Percentiles rank a stretch among this genome's conserved stretches.
Conservation (phyloP, 2,888 invertebrate genomes). For the Agrochola lychnidis region DNA sequence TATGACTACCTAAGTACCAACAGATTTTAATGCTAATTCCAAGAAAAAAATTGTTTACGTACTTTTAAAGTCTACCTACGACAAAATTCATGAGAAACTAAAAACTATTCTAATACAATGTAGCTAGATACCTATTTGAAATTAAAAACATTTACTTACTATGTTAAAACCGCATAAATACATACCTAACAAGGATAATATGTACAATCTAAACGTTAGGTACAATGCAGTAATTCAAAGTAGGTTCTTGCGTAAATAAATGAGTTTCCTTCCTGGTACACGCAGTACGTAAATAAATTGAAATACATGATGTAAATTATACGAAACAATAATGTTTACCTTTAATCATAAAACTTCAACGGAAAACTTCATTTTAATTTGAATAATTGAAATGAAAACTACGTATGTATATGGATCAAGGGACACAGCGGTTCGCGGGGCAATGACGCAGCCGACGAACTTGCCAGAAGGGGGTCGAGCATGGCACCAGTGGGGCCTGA, state of each 20-base stretch:
- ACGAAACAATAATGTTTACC: slow-evolving; percentile 30
- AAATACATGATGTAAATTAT: slow-evolving; percentile 47
- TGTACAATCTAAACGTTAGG: slow-evolving; percentile 24
- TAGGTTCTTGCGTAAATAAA: slow-evolving; percentile 49
- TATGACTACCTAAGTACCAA: not conserved
- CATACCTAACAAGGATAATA: slow-evolving; percentile 53
- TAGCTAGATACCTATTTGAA: slow-evolving; percentile 2
- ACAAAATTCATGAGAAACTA: slow-evolving; percentile 15
- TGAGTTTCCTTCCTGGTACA: slow-evolving; percentile 61
- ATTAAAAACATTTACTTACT: slow-evolving; percentile 34
- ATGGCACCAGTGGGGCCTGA: too few species aligned
- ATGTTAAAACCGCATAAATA: slow-evolving; percentile 20
- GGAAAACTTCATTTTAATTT: slow-evolving; percentile 10
- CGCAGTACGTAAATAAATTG: slow-evolving; percentile 50
- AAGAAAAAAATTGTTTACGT: not conserved
- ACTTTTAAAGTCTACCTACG: not conserved
- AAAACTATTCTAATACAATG: slow-evolving; percentile 3
- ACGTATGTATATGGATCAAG: not conserved
- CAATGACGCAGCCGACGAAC: too few species aligned
- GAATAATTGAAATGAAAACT: slow-evolving; percentile 1
- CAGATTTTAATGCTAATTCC: slow-evolving; percentile 11
- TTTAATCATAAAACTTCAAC: slow-evolving; percentile 15
- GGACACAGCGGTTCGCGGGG: too few species aligned
- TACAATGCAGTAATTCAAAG: slow-evolving; percentile 46
- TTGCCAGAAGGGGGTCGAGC: too few species aligned